Evolutionary conservation across 2,888 invertebrate genomes (phyloP).

Genomic region (Melanotus villosus): DNA sequence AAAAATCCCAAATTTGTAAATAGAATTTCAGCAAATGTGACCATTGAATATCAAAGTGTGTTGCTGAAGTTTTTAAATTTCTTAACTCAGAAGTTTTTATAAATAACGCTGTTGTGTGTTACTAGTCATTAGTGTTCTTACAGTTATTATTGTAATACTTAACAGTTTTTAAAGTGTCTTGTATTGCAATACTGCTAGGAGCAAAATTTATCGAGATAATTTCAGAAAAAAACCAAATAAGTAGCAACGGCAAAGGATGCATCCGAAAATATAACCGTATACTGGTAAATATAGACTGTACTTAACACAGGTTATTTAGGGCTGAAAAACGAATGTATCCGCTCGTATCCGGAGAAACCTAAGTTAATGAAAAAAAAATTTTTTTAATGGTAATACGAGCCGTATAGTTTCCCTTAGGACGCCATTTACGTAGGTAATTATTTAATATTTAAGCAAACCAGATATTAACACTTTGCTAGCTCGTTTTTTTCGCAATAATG

Average conservation of each 20-base stretch:
- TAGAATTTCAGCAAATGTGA: conserved; percentile 23
- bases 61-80: conserved; percentile 19
- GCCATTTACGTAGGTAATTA: conserved; percentile 9
- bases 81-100: conserved; percentile 21
- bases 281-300: conserved; percentile 23
- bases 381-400: background rate
- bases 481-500: conserved; percentile 13
- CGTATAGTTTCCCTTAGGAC: background rate
- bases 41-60: conserved; percentile 21
- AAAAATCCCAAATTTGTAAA: conserved; percentile 13
- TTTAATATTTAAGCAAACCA: background rate
- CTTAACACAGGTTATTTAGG: conserved; percentile 11
- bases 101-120: conserved; percentile 31
- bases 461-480: background rate
- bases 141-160: conserved; percentile 30
- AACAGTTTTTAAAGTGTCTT: conserved; percentile 10
- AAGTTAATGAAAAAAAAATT: too few species aligned
- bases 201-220: background rate
- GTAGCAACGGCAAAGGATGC: conserved; percentile 4
- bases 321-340: background rate
- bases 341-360: too few species aligned
- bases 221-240: background rate
- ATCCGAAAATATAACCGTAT: conserved; percentile 14
- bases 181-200: conserved; percentile 24
- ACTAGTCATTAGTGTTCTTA: conserved; percentile 24